Base-by-base conservation (phyloP, 2,113 vertebrate species). In the Charina bottae region DNA sequence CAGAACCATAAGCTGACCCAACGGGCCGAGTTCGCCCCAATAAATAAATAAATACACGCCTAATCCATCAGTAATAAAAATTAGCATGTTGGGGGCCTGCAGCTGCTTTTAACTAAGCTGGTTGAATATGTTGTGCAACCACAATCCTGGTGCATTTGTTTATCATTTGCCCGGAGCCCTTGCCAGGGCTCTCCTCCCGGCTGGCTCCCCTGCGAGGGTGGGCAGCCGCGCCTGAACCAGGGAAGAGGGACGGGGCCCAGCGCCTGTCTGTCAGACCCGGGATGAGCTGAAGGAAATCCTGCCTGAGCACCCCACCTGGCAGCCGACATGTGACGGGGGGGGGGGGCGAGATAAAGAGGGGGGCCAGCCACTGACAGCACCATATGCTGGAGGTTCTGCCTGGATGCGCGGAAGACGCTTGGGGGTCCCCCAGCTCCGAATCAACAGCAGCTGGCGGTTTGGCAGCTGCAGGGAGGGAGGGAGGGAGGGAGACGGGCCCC, bases 301-400 rank as follows among this genome's bases (percentile, higher is more conserved):
- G 59, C 49, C 85, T 55, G 59, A 91, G 49, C 11, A 8, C n/a
- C 84, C 84, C 60, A 33, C 13, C 1, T 37, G 24, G 59, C 59
- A 62, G 24, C 2, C 59, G 0, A 2, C 24, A 23, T 23, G 59
- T 24, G n/a, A n/a, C n/a, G 59, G 68, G 68, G 26, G 26, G 68
- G 2, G 87, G 0, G 0, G 54, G 42, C 3, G 42, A 33, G 7
- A 92, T 68, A 85, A 72, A 17, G 60, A 72, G 84, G 83, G 91
- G 64, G 42, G 64, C 9, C 85, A 91, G 85, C 83, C 83, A 23
- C 37, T 59, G 64, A 88, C 64, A 88, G 86, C 55, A 4, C 54
- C 91, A 64, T 60, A 84, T 53, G 91, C 23, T 0, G 28, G 56
- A 2, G 28, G 55, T 87, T 59, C 60, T 23, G 55, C 87, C 37